Evolutionary conservation across 2,113 vertebrate genomes (phyloP), one percentile per base, ranked within the genome.

Genomic region (Heloderma charlesbogerti): DNA sequence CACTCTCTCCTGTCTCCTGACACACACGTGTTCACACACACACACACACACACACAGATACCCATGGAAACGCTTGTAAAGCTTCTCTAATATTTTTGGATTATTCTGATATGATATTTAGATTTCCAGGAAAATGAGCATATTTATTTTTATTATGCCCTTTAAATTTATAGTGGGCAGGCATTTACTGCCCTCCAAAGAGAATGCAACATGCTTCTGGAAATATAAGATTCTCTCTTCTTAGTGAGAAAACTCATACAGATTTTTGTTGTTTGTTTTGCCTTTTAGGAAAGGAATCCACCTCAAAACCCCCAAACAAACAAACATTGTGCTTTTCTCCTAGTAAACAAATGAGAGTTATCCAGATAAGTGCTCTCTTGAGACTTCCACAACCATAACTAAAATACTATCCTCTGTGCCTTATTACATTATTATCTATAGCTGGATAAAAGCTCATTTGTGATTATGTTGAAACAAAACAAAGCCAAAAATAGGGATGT

Each of bases 61-160:
- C 15, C 69, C 60, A 8, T 60, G 66, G 87, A 88, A 15, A 88
- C 48, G 67, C 86, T 90, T 93, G 67, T 6, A 79, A 43, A 81
- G 67, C 1, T 80, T 57, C 87, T 92, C n/a, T 6, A 93, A 83
- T 2, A 84, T 72, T 91, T 95, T n/a, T 67, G 74, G 37, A 86
- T 85, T 71, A 92, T 34, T 12, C 43, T 89, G 87, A 89, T 88
- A 43, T 66, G 87, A 88, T 92, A 31, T 88, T 90, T 84, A 78
- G 43, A 37, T 86, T 93, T n/a, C n/a, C n/a, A n/a, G 7, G 13
- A 8, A 25, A 66, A 51, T 40, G 4, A 88, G 34, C 86, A 57
- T 6, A 16, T 69, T 74, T 51, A 27, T 72, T 84, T 54, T 3
- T 34, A 67, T 1, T 67, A 40, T 63, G 10, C 63, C 16, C 12